Base-by-base conservation (phyloP, 1,140 invertebrate genomes). In the Trissolcus basalis region DNA sequence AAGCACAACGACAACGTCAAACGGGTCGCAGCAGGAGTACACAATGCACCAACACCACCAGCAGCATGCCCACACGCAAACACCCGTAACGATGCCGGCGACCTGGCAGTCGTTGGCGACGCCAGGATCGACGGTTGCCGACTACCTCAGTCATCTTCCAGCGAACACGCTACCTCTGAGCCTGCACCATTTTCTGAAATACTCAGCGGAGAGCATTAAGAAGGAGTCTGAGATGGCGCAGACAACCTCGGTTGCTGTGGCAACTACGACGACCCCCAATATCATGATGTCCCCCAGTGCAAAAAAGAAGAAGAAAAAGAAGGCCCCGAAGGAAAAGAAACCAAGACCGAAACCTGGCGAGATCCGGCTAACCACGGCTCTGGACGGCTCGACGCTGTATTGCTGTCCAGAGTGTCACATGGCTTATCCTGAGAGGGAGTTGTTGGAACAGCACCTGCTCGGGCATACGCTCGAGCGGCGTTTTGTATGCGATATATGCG, bases 251-350 rank as follows among this genome's bases (percentile, higher is more conserved):
- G 87, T 91, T 5, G 89, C 90, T 0, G 84, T 87, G 9, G 91
- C 90, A 27, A 90, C 90, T 13, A 87, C 89, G 0, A 88, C 86
- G 32, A 87, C 87, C 0, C 84, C 87, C 14, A 88, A 88, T 53
- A 88, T 89, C 51, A 87, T 87, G 84, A 87, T 88, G 87, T 87
- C 89, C 10, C 85, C 89, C 3, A 89, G 85, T 44, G 89, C 89
- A n/a, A 94, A 94, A 78, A 95, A 94, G 83, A 95, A 95, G 86
- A 95, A 95, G 81, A 95, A 95, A 85, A 95, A 95, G 91, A 94
- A 94, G 87, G 88, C 90, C 0, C 90, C 91, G 12, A 94, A 94
- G 80, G 93, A 94, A 77, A 94, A 94, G 75, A 95, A 95, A 78
- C 93, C 93, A 0, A 87, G 93, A 39, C 93, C 94, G 0, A 94